These are phyloP conservation scores for Neopelma chrysocephalum DNA, from an alignment of 2,797 vertebrate genomes.

Conservation along the genomic window DNA sequence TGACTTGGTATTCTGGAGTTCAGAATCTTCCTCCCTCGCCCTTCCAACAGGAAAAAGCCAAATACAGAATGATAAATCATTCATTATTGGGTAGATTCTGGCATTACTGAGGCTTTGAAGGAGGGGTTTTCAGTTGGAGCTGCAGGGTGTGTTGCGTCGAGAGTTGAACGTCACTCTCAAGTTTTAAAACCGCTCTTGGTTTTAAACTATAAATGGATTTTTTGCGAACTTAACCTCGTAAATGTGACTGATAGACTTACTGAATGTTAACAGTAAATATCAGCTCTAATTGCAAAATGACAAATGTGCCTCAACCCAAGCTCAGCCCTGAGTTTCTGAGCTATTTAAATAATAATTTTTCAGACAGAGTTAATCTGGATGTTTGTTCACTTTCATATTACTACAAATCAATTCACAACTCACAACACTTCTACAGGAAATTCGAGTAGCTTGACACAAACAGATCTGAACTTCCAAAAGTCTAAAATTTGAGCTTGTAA, in stretches of 20 bases:
- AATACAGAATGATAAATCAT: constrained; percentile 7
- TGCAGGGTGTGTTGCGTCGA: background rate
- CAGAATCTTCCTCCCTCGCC: background rate
- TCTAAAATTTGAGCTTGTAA: constrained; percentile 6
- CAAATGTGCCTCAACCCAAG: background rate
- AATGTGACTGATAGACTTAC: background rate
- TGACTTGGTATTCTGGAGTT: background rate
- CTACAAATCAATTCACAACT: background rate
- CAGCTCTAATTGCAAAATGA: background rate
- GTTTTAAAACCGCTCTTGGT: background rate
- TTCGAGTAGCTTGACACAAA: background rate
- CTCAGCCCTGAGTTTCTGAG: background rate
- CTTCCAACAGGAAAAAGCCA: constrained; percentile 17
- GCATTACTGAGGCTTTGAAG: background rate
- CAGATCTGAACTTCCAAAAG: constrained; percentile 9
- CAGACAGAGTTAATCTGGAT: background rate
- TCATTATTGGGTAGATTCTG: background rate
- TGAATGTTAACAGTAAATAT: background rate
- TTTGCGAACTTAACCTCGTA: background rate
- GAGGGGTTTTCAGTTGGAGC: background rate
- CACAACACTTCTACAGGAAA: background rate
- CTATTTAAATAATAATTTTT: background rate
- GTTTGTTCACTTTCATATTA: background rate
- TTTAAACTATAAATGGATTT: background rate
- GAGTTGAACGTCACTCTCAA: background rate